phyloP scores from a whole-genome alignment of 2,797 vertebrate genomes.

The Argentina silus region DNA sequence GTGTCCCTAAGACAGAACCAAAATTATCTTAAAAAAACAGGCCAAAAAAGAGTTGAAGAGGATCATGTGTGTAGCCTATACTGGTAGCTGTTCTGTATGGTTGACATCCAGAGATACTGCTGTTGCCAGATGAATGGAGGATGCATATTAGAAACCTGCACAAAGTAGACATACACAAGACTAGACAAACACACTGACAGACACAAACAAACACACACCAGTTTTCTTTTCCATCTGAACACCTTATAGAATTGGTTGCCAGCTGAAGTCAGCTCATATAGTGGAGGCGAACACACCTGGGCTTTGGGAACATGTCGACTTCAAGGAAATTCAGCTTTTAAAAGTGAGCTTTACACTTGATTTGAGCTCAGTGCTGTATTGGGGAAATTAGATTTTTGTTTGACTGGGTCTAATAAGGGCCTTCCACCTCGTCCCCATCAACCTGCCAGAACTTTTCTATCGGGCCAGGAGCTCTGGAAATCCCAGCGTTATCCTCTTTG shows the following conservation, averaged over 20 bases:
- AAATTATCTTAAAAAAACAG: too few species aligned
- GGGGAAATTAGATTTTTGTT: slow-evolving; percentile 12
- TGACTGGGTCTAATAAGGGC: not conserved
- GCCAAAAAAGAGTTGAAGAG: too few species aligned
- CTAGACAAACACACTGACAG: slow-evolving; percentile 14
- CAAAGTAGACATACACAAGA: not conserved
- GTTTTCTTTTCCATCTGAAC: slow-evolving; percentile 12
- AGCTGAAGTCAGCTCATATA: slow-evolving; percentile 15
- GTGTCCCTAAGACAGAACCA: too few species aligned
- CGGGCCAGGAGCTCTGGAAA: not conserved
- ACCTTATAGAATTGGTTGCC: not conserved
- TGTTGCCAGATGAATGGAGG: not conserved
- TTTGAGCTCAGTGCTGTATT: slow-evolving; percentile 17
- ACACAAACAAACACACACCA: not conserved
- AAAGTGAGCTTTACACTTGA: slow-evolving; percentile 26
- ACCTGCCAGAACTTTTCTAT: slow-evolving; percentile 13
- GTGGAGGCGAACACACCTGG: slow-evolving; percentile 13
- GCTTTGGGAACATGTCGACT: slow-evolving; percentile 29
- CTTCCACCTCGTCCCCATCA: not conserved
- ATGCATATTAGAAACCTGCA: not conserved
- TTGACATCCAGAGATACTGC: not conserved
- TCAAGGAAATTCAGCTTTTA: slow-evolving; percentile 45
- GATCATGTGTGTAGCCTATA: too few species aligned
- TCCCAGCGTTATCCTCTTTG: not conserved
- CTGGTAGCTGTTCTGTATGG: not conserved